phyloP scores from a whole-genome alignment of 2,888 invertebrate genomes.

The Noctuana brunneofusca region DNA sequence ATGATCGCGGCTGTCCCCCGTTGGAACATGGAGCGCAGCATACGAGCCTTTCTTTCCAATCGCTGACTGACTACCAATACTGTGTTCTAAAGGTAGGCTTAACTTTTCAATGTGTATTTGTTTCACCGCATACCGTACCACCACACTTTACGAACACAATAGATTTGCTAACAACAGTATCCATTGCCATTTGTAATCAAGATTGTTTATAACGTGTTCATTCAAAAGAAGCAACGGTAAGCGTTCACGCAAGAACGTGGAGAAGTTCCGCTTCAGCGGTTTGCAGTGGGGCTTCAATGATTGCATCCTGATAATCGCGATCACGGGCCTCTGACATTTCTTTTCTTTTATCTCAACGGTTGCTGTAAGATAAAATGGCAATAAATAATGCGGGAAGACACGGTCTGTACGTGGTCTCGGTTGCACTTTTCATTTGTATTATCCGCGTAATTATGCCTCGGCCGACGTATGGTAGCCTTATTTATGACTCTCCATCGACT shows the following conservation, averaged over 20 bases:
- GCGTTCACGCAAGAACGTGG: constrained; percentile 36
- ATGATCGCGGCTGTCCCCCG: constrained; percentile 71
- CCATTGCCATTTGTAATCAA: constrained; percentile 45
- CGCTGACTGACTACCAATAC: constrained; percentile 72
- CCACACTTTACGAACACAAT: constrained; percentile 15
- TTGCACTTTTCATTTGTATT: constrained; percentile 75
- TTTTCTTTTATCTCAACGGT: constrained; percentile 79
- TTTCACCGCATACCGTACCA: constrained; percentile 52
- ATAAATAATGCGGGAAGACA: constrained; percentile 76
- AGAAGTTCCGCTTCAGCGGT: constrained; percentile 36
- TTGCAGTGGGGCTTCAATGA: constrained; percentile 64
- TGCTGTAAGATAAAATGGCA: constrained; percentile 74
- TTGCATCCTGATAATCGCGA: constrained; percentile 77
- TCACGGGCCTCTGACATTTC: constrained; percentile 74
- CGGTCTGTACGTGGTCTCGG: constrained; percentile 65
- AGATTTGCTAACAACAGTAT: constrained; percentile 4
- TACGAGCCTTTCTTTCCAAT: constrained; percentile 62
- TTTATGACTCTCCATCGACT: constrained; percentile 55
- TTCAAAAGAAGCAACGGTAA: constrained; percentile 43
- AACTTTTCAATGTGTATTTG: constrained; percentile 69
- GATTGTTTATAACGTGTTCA: neutral
- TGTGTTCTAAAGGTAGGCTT: constrained; percentile 60
- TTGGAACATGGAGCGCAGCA: constrained; percentile 47
- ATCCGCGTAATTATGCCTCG: constrained; percentile 72
- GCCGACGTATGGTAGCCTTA: constrained; percentile 56